Evolutionary conservation across 2,113 vertebrate species (phyloP).

Genomic region (Ammospiza caudacuta): DNA sequence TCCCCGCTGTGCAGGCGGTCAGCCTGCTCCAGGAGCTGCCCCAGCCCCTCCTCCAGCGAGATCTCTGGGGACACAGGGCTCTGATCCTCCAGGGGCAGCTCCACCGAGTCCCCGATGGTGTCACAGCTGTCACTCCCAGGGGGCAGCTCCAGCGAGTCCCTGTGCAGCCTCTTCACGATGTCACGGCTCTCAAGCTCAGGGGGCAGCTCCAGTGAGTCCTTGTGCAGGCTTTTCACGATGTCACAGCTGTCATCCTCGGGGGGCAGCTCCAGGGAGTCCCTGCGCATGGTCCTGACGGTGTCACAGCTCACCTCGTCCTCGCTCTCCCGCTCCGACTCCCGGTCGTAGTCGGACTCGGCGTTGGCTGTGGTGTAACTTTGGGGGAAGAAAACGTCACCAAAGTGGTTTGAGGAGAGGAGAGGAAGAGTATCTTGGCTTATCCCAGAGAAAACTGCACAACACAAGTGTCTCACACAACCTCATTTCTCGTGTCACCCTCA

Average conservation of each 20-base stretch:
- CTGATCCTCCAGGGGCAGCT: constrained; percentile 49
- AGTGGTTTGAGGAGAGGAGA: not conserved
- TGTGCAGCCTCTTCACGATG: constrained; percentile 13
- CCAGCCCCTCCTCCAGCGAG: constrained; percentile 74
- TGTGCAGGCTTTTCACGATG: too few relatives aligned
- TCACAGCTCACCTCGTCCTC: constrained; percentile 86
- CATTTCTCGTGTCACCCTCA: fast-evolving
- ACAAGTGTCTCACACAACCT: fast-evolving
- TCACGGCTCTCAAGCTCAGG: too few relatives aligned
- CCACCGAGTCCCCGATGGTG: constrained; percentile 75
- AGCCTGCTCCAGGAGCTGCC: constrained; percentile 83
- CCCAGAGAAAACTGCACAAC: not conserved
- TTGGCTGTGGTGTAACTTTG: constrained; percentile 90
- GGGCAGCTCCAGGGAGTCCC: constrained; percentile 73
- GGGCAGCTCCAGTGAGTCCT: too few relatives aligned
- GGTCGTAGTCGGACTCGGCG: constrained; percentile 90
- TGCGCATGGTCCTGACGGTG: constrained; percentile 80
- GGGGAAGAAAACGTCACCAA: fast-evolving
- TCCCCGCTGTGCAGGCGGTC: constrained; percentile 84
- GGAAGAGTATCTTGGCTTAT: not conserved
- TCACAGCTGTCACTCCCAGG: constrained; percentile 76
- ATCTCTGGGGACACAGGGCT: not conserved
- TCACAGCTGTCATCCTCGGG: constrained; percentile 10
- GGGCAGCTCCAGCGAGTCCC: constrained; percentile 73
- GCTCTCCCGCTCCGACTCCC: constrained; percentile 82